Percentiles rank a stretch among this genome's conserved stretches.
Evolutionary conservation across 2,797 vertebrate genomes (phyloP).

Genomic region (Hapalemur alaotrensis): DNA sequence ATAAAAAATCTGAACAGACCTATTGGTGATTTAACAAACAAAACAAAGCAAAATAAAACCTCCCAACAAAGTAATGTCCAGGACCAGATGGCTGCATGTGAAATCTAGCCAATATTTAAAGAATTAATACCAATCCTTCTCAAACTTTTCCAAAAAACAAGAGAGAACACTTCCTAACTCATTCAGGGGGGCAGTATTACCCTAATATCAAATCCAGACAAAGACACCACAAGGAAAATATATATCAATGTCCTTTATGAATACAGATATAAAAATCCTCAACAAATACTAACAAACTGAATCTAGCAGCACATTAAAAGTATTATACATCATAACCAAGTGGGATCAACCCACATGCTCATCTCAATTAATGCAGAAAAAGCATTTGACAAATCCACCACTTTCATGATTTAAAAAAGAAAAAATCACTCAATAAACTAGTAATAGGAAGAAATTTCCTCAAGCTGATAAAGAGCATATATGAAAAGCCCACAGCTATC

Average conservation of each 20-base stretch:
- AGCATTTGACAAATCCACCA: background rate
- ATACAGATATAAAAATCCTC: background rate
- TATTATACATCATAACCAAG: background rate
- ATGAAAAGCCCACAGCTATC: background rate
- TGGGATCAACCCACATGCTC: background rate
- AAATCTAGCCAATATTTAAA: background rate
- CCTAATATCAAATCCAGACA: background rate
- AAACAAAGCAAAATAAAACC: background rate
- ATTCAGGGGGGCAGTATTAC: background rate
- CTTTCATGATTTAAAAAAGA: background rate
- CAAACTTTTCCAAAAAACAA: background rate
- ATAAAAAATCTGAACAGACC: background rate
- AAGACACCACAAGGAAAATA: background rate
- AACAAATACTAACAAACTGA: background rate
- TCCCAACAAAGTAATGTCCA: background rate
- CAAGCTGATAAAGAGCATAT: background rate
- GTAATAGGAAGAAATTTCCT: background rate
- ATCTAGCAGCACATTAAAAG: background rate
- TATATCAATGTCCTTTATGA: background rate
- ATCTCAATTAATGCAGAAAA: constrained; percentile 16
- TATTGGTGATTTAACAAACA: background rate
- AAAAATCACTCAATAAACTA: background rate
- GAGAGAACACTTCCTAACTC: background rate
- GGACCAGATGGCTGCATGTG: background rate
- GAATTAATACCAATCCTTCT: background rate